Evolutionary conservation across 92 coral and sea anemone genomes (phyloP), one percentile per base, ranked within the genome.

Genomic region (Zoanthus gigantus): DNA sequence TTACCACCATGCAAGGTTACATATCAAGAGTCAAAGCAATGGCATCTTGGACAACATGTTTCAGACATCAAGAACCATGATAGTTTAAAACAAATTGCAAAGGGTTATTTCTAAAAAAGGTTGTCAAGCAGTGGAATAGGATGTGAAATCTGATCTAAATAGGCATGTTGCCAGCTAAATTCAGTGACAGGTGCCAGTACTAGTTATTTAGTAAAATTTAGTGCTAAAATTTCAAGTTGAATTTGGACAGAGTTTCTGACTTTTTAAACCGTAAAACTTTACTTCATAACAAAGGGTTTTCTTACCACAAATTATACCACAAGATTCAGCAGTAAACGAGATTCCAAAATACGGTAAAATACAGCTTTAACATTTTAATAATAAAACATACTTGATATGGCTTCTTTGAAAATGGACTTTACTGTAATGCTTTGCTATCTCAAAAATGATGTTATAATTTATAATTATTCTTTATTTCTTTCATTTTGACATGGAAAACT

Each of bases 241-340:
- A 37, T 37, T 0, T 37, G 1, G 42, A 37, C 42, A 68, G 73
- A n/a, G 44, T 18, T 28, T 68, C 8, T 2, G 73, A 68, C 34
- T 68, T 68, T 67, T 68, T 28, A n/a, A 68, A 68, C 10, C 16
- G 16, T 57, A 12, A 11, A 57, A 57, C 10, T 57, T 57, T 57
- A 57, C 65, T 57, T 57, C 65, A 57, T 57, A 57, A 13, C 65
- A 16, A 57, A 57, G 65, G 65, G 16, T 57, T 57, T 57, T 68
- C 73, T 68, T 68, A 68, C 73, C 73, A 23, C 73, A 68, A 68
- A 68, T 68, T 68, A 68, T 68, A 68, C 34, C 44, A 68, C 73
- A 18, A n/a, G 73, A 68, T 68, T 68, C 34, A 67, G 73, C 42
- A 67, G 34, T 18, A 67, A 67, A 67, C 16, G 73, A 67, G 42